Conservation (phyloP, 2,797 vertebrate species). For the Lophotriccus pileatus region DNA sequence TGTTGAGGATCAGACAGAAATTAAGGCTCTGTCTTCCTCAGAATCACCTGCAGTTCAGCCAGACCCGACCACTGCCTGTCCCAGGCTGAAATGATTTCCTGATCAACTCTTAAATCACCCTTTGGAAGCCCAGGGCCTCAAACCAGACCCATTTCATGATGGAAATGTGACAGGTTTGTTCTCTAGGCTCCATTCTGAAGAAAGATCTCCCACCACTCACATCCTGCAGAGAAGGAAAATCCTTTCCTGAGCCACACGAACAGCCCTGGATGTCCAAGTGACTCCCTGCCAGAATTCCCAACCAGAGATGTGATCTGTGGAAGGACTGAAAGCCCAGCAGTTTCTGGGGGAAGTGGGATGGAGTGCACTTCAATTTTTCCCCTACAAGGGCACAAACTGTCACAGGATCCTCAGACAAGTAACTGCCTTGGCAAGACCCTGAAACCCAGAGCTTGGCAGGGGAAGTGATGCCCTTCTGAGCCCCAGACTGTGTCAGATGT, state of each 20-base stretch:
- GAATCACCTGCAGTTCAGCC: background rate
- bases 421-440: background rate
- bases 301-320: fast-evolving
- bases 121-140: background rate
- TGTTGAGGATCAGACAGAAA: background rate
- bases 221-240: background rate
- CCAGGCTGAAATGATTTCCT: background rate
- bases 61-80: background rate
- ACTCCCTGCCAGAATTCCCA: background rate
- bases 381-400: background rate
- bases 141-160: background rate
- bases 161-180: background rate
- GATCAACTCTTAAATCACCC: background rate
- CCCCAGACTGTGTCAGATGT: background rate
- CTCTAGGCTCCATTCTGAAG: background rate
- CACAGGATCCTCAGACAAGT: background rate
- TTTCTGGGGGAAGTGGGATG: background rate
- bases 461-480: background rate
- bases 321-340: background rate
- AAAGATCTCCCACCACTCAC: background rate
- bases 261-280: background rate
- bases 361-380: background rate
- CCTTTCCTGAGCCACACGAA: background rate
- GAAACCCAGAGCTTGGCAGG: background rate
- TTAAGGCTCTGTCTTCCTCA: background rate